Evolutionary conservation across 2,797 vertebrate species (phyloP).

Genomic region (Cryptoblepharus egeriae): DNA sequence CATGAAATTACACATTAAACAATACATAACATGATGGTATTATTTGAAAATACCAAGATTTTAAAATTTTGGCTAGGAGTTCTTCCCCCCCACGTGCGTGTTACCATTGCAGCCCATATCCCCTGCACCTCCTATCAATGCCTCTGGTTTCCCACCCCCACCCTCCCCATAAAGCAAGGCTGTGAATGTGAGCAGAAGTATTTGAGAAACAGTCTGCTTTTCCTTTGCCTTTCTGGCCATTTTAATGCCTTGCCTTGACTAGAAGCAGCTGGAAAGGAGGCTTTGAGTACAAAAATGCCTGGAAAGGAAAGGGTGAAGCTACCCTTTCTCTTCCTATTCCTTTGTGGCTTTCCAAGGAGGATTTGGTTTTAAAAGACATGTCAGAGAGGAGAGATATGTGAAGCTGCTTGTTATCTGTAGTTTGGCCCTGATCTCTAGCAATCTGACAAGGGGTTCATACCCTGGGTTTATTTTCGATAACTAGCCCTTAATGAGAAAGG

Average conservation of each 20-base stretch:
- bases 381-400: background rate
- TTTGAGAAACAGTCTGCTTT: background rate
- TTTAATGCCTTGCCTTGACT: background rate
- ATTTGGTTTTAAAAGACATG: background rate
- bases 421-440: constrained; percentile 75
- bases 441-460: constrained; percentile 73
- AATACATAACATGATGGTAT: too few relatives aligned
- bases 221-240: too few relatives aligned
- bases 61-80: too few relatives aligned
- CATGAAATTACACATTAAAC: too few relatives aligned
- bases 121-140: too few relatives aligned
- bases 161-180: too few relatives aligned
- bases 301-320: background rate
- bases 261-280: too few relatives aligned
- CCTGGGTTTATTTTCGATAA: constrained; percentile 73
- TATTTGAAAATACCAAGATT: too few relatives aligned
- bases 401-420: constrained; percentile 29
- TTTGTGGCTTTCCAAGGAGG: background rate
- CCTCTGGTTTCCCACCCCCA: too few relatives aligned
- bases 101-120: too few relatives aligned
- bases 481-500: constrained; percentile 62
- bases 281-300: background rate
- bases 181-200: background rate
- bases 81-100: too few relatives aligned
- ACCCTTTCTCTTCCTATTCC: too few relatives aligned